Conservation (phyloP, 2,888 invertebrate species). For the Ecdyonurus torrentis region DNA sequence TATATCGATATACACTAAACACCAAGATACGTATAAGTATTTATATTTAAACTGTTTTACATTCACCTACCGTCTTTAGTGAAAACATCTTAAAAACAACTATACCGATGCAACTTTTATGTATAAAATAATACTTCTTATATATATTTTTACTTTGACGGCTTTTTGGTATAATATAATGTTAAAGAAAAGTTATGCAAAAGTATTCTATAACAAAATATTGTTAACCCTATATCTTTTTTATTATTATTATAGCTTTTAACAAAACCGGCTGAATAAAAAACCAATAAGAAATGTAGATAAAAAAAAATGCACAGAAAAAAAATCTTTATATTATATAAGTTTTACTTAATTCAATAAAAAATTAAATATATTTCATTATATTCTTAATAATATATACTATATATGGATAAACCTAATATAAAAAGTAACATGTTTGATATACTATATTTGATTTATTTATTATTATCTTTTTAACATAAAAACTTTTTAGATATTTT, state of each 20-base stretch:
- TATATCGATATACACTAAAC: neutral
- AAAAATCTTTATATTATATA: no score
- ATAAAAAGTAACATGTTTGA: no score
- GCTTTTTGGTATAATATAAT: neutral
- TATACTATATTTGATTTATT: no score
- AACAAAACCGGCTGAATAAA: neutral
- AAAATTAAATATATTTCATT: no score
- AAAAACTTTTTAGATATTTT: no score
- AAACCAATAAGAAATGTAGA: no score
- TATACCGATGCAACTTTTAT: neutral
- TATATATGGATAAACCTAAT: no score
- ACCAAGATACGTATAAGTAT: neutral
- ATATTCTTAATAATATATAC: no score
- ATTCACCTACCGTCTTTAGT: neutral
- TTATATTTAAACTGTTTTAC: neutral
- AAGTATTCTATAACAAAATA: neutral
- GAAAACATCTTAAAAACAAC: neutral
- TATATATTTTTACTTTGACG: neutral
- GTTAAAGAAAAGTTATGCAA: neutral
- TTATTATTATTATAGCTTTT: no score
- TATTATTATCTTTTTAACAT: no score
- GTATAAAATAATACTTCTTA: neutral
- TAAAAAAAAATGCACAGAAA: no score
- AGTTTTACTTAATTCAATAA: no score
- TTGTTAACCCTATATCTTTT: neutral